Evolutionary conservation across 2,888 invertebrate species (phyloP).

Genomic region (Anoncus sp.): DNA sequence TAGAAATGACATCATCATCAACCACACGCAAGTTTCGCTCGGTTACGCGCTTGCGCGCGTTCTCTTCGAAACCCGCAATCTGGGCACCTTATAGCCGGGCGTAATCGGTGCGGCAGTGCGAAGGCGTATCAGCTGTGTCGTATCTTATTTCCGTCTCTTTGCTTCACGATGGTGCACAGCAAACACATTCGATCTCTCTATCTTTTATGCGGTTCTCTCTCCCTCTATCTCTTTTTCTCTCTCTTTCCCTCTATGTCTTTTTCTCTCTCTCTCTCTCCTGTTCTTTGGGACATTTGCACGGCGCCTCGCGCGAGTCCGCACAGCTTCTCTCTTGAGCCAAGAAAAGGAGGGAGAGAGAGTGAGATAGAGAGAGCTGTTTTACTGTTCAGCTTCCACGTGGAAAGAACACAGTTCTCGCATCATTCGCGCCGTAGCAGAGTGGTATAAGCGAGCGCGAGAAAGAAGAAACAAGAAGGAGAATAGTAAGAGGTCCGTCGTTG

Average conservation of each 20-base stretch:
- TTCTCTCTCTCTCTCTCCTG: conserved; percentile 57
- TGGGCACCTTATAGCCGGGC: conserved; percentile 72
- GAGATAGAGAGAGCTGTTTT: conserved; percentile 12
- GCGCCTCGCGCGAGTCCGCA: conserved; percentile 22
- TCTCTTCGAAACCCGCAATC: conserved; percentile 50
- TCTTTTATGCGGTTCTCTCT: conserved; percentile 21
- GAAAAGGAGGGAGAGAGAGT: neutral
- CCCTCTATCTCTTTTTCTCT: conserved; percentile 65
- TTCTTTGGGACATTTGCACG: conserved; percentile 51
- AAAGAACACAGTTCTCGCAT: conserved; percentile 34
- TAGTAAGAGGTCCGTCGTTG: conserved; percentile 32
- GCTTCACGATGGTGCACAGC: conserved; percentile 18
- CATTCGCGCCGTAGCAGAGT: conserved; percentile 5
- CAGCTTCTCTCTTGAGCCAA: neutral
- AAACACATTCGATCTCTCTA: conserved; percentile 34
- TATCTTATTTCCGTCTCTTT: conserved; percentile 80
- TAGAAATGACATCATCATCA: conserved; percentile 81
- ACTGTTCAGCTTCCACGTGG: conserved; percentile 22
- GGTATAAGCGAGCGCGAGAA: conserved; percentile 42
- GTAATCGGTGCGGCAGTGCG: conserved; percentile 76
- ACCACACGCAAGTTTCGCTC: conserved; percentile 49
- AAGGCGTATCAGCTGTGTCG: conserved; percentile 81
- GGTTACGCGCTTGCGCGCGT: conserved; percentile 51
- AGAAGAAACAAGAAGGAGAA: conserved; percentile 44
- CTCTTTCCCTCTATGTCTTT: conserved; percentile 18